Evolutionary conservation across 2,888 invertebrate species (phyloP).

Genomic region (Lordiphosa andalusiaca): DNA sequence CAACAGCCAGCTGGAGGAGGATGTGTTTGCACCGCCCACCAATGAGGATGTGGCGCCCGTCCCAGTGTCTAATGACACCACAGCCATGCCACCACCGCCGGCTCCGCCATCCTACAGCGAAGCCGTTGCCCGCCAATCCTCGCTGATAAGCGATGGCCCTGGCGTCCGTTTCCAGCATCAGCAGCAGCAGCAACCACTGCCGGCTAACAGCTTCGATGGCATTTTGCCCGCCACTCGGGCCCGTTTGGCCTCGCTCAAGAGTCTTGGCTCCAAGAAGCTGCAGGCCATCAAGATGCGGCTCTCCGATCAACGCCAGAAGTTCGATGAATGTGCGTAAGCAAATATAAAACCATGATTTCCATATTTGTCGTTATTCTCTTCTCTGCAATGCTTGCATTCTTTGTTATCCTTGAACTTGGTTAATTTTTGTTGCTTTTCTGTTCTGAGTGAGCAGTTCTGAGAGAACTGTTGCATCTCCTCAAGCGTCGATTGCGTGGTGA

Average conservation of each 20-base stretch:
- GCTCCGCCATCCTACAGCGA: constrained; percentile 66
- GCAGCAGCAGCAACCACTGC: constrained; percentile 51
- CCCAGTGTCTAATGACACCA: constrained; percentile 19
- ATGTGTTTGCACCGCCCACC: constrained; percentile 63
- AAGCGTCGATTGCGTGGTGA: constrained; percentile 73
- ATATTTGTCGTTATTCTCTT: constrained; percentile 14
- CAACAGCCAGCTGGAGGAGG: constrained; percentile 75
- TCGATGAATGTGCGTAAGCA: constrained; percentile 78
- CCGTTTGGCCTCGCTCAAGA: constrained; percentile 84
- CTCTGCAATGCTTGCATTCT: constrained; percentile 37
- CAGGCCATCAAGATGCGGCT: constrained; percentile 84
- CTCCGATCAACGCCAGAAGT: constrained; percentile 79
- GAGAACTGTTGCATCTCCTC: constrained; percentile 68
- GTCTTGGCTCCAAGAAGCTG: constrained; percentile 86
- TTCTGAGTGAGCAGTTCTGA: constrained; percentile 61
- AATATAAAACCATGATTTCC: constrained; percentile 3
- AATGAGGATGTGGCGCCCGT: constrained; percentile 52
- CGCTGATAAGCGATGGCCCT: constrained; percentile 13
- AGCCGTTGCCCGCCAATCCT: constrained; percentile 47
- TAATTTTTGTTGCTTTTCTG: constrained; percentile 27
- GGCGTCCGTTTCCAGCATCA: constrained; percentile 57
- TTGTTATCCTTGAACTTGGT: constrained; percentile 39
- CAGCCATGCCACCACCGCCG: constrained; percentile 33
- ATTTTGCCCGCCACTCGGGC: constrained; percentile 81
- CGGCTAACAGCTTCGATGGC: constrained; percentile 54